Conservation (phyloP, 1,140 invertebrate species). For the Drepana arcuata region DNA sequence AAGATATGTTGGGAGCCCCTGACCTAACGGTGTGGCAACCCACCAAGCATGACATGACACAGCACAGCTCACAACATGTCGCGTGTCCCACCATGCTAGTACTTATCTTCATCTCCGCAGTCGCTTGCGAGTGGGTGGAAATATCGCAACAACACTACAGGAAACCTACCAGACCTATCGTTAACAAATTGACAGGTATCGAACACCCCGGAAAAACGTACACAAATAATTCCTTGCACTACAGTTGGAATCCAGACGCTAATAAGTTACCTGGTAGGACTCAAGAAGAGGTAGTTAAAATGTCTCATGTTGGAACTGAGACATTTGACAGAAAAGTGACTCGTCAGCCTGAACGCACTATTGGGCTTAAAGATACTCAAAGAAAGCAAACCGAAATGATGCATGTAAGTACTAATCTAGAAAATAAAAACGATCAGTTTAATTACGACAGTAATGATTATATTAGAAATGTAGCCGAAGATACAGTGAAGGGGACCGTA, state of each 20-base stretch:
- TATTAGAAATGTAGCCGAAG: not conserved
- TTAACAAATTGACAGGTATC: not conserved
- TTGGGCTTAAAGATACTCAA: too few species aligned
- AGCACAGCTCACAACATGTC: conserved; percentile 15
- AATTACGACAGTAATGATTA: not conserved
- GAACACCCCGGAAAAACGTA: not conserved
- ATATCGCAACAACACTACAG: conserved; percentile 46
- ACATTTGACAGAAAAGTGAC: not conserved
- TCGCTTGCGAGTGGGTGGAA: conserved; percentile 44
- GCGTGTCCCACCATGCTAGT: conserved; percentile 20
- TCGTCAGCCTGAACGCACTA: too few species aligned
- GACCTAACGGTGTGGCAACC: conserved; percentile 15
- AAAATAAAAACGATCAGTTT: not conserved
- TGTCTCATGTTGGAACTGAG: not conserved
- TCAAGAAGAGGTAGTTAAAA: not conserved
- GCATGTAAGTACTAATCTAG: too few species aligned
- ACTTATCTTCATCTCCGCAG: conserved; percentile 21
- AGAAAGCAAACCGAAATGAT: too few species aligned
- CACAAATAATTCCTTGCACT: not conserved
- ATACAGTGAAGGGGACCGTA: conserved; percentile 13
- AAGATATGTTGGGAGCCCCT: conserved; percentile 21
- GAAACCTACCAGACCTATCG: conserved; percentile 13
- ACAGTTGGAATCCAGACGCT: not conserved
- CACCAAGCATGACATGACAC: conserved; percentile 12
- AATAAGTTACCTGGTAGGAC: not conserved